phyloP scores from a whole-genome alignment of 2,888 invertebrate genomes.

The Mechanitis mazaeus region DNA sequence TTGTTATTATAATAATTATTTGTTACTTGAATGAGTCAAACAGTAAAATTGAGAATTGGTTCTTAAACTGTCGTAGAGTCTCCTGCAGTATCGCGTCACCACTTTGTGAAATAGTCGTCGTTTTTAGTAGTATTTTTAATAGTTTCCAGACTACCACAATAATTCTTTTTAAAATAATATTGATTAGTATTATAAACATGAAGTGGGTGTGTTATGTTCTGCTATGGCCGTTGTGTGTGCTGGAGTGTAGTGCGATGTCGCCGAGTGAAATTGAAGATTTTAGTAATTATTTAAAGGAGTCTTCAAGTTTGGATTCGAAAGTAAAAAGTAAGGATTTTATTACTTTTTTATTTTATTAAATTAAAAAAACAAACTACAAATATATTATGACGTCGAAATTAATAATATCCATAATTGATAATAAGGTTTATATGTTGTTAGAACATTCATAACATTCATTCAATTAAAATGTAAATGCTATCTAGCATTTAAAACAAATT shows the following conservation, averaged over 20 bases:
- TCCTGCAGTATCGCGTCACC: conserved; percentile 57
- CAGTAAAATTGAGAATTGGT: conserved; percentile 59
- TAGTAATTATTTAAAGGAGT: conserved; percentile 56
- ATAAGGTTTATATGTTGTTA: no score
- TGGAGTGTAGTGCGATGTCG: conserved; percentile 56
- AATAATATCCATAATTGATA: no score
- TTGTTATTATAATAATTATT: conserved; percentile 23
- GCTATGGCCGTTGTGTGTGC: conserved; percentile 47
- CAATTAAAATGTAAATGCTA: no score
- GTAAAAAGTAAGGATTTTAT: conserved; percentile 57
- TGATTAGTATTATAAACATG: conserved; percentile 38
- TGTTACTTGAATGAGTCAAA: conserved; percentile 56
- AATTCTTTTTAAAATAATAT: conserved; percentile 2
- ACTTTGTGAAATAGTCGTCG: conserved; percentile 72
- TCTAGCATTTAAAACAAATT: no score
- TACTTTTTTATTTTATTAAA: background rate
- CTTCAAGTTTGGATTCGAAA: conserved; percentile 62
- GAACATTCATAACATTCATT: no score
- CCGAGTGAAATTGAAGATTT: conserved; percentile 63
- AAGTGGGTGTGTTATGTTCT: conserved; percentile 46
- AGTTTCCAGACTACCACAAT: no score
- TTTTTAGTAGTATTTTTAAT: no score
- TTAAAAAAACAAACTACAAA: no score
- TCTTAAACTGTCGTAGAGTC: conserved; percentile 67
- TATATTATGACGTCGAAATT: no score